Percentiles rank a stretch among this genome's conserved stretches.
Evolutionary conservation across 2,888 invertebrate species (phyloP).

Genomic region (Epiperipatus broadwayi): DNA sequence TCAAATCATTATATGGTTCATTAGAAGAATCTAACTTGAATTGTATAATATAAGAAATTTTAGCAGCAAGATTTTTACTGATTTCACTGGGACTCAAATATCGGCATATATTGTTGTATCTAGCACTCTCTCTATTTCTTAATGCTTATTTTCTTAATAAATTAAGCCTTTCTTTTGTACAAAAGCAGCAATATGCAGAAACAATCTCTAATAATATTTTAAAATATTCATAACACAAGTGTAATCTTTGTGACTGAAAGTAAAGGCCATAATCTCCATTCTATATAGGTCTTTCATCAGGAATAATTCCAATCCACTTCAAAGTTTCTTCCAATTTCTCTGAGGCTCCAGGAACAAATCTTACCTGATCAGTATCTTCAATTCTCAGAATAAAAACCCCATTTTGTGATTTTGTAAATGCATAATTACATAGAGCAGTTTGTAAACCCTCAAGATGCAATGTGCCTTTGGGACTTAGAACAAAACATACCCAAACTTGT

Average conservation of each 20-base stretch:
- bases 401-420: slow-evolving; percentile 57
- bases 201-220: slow-evolving; percentile 39
- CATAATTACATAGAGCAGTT: slow-evolving; percentile 83
- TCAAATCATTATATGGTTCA: slow-evolving; percentile 50
- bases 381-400: slow-evolving; percentile 79
- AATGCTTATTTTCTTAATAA: slow-evolving; percentile 60
- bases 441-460: slow-evolving; percentile 85
- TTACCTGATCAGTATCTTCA: slow-evolving; percentile 75
- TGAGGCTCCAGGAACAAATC: slow-evolving; percentile 57
- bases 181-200: slow-evolving; percentile 75
- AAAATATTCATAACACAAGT: slow-evolving; percentile 47
- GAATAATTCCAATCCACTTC: slow-evolving; percentile 61
- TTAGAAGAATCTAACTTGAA: slow-evolving; percentile 51
- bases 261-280: no score
- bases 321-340: slow-evolving; percentile 48
- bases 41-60: slow-evolving; percentile 50
- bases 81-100: slow-evolving; percentile 44
- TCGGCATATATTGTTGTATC: slow-evolving; percentile 79
- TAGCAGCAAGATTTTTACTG: slow-evolving; percentile 40
- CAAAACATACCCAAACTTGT: no score
- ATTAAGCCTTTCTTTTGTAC: slow-evolving; percentile 57
- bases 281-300: slow-evolving; percentile 85
- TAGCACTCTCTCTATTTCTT: slow-evolving; percentile 48
- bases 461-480: no score
- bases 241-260: slow-evolving; percentile 53